Evolutionary conservation across 2,113 vertebrate genomes (phyloP), one percentile per base, ranked within the genome.

Genomic region (Sialia sialis): DNA sequence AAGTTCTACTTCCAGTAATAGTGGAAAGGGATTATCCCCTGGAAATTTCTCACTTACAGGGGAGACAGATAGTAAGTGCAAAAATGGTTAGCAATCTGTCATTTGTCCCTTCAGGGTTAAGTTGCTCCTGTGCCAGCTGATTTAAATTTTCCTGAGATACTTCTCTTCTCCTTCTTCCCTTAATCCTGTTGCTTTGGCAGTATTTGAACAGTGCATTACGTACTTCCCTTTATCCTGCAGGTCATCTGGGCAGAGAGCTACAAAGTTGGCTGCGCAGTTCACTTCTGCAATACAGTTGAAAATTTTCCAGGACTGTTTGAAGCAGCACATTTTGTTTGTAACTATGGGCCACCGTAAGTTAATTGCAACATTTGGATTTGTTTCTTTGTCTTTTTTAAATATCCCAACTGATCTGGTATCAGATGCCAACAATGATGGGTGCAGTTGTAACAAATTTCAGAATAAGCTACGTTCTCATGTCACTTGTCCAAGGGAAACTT

Each of bases 181-280:
- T 62, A 36, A 26, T 34, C n/a, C 29, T 34, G 13, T 25, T 80
- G 59, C 36, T 86, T 81, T 70, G 52, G 49, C 27, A 84, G n/a
- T 30, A 32, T 46, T 77, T 34, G n/a, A 59, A 38, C 23, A 11
- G 8, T 34, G 21, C 3, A 3, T 88, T 56, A 68, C 2, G 0
- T 66, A 13, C 22, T 72, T 92, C 38, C 29, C 25, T 89, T 88
- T 94, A 54, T 80, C 41, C 67, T 72, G 38, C 84, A 96, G 98
- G 92, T 98, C 4, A 92, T 98, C 59, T 98, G 98, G 98, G 97
- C 97, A 60, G 76, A 95, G 14, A 98, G 94, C 85, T 98, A 97
- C 88, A 98, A 98, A 94, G 96, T 98, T 94, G 98, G 98, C 79
- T 98, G 98, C 0, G 96, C 98, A 7, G 97, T 97, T 67, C 97